Conservation (phyloP, 1,140 invertebrate genomes). For the Onthophagus taurus region DNA sequence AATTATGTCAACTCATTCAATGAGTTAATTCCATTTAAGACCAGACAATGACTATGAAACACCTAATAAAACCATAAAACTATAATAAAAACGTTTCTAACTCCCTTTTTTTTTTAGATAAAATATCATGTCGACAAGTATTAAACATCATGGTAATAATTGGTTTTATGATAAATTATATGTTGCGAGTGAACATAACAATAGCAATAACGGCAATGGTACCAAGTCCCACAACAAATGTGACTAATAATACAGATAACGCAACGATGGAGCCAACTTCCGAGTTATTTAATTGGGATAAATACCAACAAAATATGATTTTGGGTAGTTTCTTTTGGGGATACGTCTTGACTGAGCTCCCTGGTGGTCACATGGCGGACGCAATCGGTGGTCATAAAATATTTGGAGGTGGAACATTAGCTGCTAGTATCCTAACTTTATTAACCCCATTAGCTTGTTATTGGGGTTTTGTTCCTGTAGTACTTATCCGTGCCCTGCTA, state of each 20-base stretch:
- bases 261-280: slow-evolving; percentile 18
- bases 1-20: too few species aligned
- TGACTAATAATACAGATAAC: slow-evolving; percentile 25
- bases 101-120: slow-evolving; percentile 47
- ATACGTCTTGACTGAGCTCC: slow-evolving; percentile 78
- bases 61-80: not conserved
- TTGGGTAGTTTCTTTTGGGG: slow-evolving; percentile 86
- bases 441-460: slow-evolving; percentile 67
- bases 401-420: slow-evolving; percentile 75
- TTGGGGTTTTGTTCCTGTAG: slow-evolving; percentile 48
- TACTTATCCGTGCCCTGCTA: slow-evolving; percentile 53
- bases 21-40: too few species aligned
- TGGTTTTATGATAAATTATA: slow-evolving; percentile 83
- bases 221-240: slow-evolving; percentile 17
- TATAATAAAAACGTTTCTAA: not conserved
- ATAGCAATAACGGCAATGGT: slow-evolving; percentile 66
- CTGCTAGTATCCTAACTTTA: slow-evolving; percentile 72
- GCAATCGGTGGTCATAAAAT: slow-evolving; percentile 71
- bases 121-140: slow-evolving; percentile 65
- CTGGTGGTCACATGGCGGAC: slow-evolving; percentile 76
- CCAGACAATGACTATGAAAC: too few species aligned
- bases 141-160: slow-evolving; percentile 75
- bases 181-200: slow-evolving; percentile 77
- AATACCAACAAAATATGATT: slow-evolving; percentile 61
- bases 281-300: slow-evolving; percentile 18